Evolutionary conservation across 1,140 invertebrate genomes (phyloP).

Genomic region (Pectinophora gossypiella): DNA sequence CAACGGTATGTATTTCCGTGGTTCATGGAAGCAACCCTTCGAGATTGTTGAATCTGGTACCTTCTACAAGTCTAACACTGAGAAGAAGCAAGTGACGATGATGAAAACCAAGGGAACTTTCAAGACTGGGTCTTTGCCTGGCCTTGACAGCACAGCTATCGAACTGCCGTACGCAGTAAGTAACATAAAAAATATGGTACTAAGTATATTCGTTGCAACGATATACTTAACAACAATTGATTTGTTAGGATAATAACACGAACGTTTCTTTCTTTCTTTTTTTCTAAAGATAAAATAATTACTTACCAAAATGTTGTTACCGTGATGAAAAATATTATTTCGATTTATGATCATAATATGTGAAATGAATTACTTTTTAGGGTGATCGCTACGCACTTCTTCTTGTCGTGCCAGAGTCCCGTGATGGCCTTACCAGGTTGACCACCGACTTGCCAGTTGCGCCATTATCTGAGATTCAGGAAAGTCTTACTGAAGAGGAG

Average conservation of each 20-base stretch:
- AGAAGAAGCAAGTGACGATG: constrained; percentile 75
- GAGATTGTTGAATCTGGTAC: constrained; percentile 60
- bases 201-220: no score
- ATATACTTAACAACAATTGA: no score
- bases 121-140: constrained; percentile 69
- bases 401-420: constrained; percentile 72
- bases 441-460: constrained; percentile 61
- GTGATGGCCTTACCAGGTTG: constrained; percentile 71
- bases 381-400: constrained; percentile 75
- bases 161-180: constrained; percentile 77
- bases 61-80: constrained; percentile 76
- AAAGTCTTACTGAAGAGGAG: constrained; percentile 48
- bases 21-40: constrained; percentile 74
- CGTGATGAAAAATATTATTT: no score
- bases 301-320: no score
- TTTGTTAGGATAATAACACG: no score
- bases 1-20: constrained; percentile 79
- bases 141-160: constrained; percentile 76
- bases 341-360: no score
- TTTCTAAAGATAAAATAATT: no score
- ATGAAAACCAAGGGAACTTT: constrained; percentile 75
- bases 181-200: no score
- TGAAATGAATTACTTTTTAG: no score
- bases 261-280: no score
- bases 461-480: constrained; percentile 57